Percentiles rank a stretch among this genome's conserved stretches.
Evolutionary conservation across 2,888 invertebrate genomes (phyloP).

Genomic region (Antheraea assamensis): DNA sequence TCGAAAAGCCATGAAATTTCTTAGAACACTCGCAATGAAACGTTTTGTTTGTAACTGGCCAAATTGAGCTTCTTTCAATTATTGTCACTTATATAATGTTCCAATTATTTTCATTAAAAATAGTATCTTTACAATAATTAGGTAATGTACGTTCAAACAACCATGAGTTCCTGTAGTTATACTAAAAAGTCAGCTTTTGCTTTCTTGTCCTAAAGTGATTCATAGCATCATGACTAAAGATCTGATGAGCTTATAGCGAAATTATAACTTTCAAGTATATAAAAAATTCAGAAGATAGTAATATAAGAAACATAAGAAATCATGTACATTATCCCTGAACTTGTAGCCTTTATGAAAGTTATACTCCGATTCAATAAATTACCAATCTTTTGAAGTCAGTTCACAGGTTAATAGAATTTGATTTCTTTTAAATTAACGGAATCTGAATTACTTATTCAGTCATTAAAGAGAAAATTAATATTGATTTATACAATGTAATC

Average conservation of each 20-base stretch:
- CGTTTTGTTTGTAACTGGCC: not conserved
- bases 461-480: conserved; percentile 8
- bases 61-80: not conserved
- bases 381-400: not conserved
- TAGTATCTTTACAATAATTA: no score
- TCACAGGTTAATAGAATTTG: not conserved
- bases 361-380: not conserved
- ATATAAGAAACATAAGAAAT: not conserved
- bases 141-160: no score
- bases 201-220: no score
- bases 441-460: not conserved
- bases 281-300: no score
- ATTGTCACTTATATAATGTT: not conserved
- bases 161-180: no score
- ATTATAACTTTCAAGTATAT: no score
- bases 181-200: no score
- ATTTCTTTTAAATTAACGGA: not conserved
- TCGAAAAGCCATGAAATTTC: not conserved
- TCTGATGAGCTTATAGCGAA: no score
- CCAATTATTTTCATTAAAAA: not conserved
- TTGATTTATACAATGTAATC: conserved; percentile 29
- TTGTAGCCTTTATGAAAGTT: not conserved
- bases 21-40: not conserved
- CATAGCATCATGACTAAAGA: no score
- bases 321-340: not conserved